Evolutionary conservation across 2,113 vertebrate genomes (phyloP).

Genomic region (Morphnarchus princeps): DNA sequence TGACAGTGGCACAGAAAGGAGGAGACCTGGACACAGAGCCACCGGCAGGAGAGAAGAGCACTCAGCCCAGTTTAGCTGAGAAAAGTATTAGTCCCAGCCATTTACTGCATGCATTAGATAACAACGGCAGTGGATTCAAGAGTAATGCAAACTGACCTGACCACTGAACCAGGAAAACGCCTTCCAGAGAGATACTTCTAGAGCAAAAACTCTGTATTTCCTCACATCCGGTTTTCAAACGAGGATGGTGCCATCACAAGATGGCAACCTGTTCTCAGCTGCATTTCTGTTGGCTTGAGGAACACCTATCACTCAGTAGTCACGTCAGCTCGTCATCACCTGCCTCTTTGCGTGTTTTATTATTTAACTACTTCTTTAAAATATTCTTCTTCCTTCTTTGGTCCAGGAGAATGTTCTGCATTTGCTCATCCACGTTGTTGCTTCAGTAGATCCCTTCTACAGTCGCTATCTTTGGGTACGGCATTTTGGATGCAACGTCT

Average conservation of each 20-base stretch:
- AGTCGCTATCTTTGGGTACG: neutral
- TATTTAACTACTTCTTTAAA: neutral
- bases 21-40: neutral
- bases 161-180: neutral
- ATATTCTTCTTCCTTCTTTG: neutral
- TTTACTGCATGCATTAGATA: neutral
- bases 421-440: neutral
- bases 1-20: neutral
- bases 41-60: neutral
- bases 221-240: neutral
- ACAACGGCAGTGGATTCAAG: neutral
- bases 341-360: neutral
- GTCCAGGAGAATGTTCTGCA: neutral
- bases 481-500: neutral
- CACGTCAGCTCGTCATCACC: neutral
- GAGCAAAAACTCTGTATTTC: neutral
- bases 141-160: neutral
- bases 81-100: neutral
- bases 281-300: neutral
- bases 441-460: neutral
- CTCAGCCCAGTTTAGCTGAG: neutral
- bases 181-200: neutral
- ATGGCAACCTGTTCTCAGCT: too few species aligned
- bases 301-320: neutral
- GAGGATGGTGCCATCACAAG: neutral